Evolutionary conservation across 2,797 vertebrate species (phyloP).

Genomic region (Lepus oiostolus): DNA sequence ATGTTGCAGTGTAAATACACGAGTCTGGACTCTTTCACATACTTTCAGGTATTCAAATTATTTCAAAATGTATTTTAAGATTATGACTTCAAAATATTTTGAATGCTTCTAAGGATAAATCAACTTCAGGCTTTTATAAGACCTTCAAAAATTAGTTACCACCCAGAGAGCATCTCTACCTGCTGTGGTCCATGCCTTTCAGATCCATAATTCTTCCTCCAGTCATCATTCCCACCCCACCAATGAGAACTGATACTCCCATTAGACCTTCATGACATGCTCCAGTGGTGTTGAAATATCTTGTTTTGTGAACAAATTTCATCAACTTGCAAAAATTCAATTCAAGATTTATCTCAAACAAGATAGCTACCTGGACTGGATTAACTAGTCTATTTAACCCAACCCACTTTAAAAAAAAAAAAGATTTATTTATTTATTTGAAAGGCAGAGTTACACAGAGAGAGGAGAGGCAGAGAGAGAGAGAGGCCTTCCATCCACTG

Average conservation of each 20-base stretch:
- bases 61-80: slow-evolving; percentile 75
- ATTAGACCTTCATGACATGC: background rate
- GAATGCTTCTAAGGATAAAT: slow-evolving; percentile 58
- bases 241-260: background rate
- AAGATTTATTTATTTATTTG: no score
- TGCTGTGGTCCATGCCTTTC: background rate
- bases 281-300: background rate
- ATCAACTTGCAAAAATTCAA: background rate
- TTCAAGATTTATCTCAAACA: slow-evolving; percentile 51
- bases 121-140: slow-evolving; percentile 22
- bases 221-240: background rate
- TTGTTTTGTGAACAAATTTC: slow-evolving; percentile 9
- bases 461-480: no score
- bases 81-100: slow-evolving; percentile 58
- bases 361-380: background rate
- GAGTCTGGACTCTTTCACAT: slow-evolving; percentile 81
- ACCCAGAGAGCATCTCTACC: background rate
- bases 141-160: slow-evolving; percentile 23
- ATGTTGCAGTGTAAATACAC: slow-evolving; percentile 73
- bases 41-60: slow-evolving; percentile 81
- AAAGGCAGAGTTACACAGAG: no score
- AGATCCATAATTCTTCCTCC: background rate
- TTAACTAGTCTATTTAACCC: background rate
- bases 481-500: no score
- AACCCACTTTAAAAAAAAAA: background rate